Percentiles rank a stretch among this genome's conserved stretches.
Conservation (phyloP, 2,113 vertebrate genomes). For the Camelus bactrianus region DNA sequence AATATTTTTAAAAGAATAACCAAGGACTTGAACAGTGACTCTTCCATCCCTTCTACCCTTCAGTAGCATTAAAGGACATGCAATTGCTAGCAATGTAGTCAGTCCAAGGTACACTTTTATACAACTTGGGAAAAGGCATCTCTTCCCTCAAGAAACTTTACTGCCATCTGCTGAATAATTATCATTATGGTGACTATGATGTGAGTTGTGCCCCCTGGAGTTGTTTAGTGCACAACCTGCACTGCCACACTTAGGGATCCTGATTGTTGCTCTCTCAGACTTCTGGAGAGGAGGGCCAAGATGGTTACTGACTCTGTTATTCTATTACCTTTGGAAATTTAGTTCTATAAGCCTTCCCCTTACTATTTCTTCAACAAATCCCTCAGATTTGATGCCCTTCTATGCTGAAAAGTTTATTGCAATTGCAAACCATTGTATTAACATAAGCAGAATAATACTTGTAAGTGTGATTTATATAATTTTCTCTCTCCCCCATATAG, state of each 20-base stretch:
- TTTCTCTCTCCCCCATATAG: background rate
- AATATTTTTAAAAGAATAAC: background rate
- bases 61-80: background rate
- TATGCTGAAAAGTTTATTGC: background rate
- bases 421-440: background rate
- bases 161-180: background rate
- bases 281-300: background rate
- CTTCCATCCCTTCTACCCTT: background rate
- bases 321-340: background rate
- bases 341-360: background rate
- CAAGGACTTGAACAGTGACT: background rate
- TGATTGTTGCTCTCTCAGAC: background rate
- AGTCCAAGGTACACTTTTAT: background rate
- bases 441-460: background rate
- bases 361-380: background rate
- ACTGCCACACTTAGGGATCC: background rate
- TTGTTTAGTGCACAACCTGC: background rate
- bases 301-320: background rate
- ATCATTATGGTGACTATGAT: background rate
- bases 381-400: conserved; percentile 4
- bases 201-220: background rate
- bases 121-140: background rate
- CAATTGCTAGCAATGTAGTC: background rate
- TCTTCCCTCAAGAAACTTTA: background rate
- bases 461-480: background rate